Conservation (phyloP, 2,888 invertebrate genomes). For the Euplagia quadripunctaria region DNA sequence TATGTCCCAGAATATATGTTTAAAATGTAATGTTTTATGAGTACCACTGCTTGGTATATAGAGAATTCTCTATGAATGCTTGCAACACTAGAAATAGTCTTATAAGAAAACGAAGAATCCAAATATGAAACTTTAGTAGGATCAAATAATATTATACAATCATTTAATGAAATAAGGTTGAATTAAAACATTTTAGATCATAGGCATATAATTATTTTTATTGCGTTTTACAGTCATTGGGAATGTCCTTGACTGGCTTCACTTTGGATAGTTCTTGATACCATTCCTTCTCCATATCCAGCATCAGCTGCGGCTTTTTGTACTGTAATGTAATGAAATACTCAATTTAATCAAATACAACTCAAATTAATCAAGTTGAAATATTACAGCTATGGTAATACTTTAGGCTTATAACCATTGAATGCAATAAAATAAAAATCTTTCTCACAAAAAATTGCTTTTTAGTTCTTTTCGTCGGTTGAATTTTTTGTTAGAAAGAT, state of each 20-base stretch:
- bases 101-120: too few species aligned
- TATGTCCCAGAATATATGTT: too few species aligned
- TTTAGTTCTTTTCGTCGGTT: too few species aligned
- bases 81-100: too few species aligned
- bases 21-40: too few species aligned
- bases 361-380: too few species aligned
- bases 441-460: too few species aligned
- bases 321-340: constrained; percentile 86
- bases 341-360: not conserved
- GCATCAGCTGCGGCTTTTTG: constrained; percentile 90
- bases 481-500: too few species aligned
- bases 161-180: not conserved
- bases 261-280: constrained; percentile 78
- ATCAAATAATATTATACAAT: not conserved
- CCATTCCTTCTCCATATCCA: constrained; percentile 91
- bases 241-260: constrained; percentile 78
- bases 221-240: constrained; percentile 81
- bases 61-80: too few species aligned
- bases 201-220: constrained; percentile 49
- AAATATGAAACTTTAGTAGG: not conserved
- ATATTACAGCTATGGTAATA: too few species aligned
- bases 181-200: constrained; percentile 1
- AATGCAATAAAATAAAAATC: too few species aligned
- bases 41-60: not conserved
- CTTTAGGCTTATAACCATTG: too few species aligned